Evolutionary conservation across 2,888 invertebrate genomes (phyloP).

Genomic region (Phytoseiulus persimilis): DNA sequence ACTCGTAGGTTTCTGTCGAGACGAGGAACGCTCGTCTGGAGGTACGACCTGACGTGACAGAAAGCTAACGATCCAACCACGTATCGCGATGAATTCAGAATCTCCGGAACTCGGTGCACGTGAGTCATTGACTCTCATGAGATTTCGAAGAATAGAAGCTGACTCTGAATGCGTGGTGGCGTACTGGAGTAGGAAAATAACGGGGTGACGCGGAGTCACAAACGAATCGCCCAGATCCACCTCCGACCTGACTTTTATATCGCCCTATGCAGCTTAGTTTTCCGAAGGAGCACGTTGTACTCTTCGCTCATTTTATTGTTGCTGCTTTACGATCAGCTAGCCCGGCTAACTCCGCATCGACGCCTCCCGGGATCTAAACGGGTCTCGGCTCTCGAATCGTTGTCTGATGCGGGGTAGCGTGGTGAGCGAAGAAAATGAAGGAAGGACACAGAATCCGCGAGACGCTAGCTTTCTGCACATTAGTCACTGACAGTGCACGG

Average conservation of each 20-base stretch:
- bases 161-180: no score
- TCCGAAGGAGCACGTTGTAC: background rate
- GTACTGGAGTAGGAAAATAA: no score
- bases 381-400: background rate
- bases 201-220: no score
- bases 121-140: no score
- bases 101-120: no score
- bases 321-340: background rate
- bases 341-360: background rate
- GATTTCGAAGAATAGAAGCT: no score
- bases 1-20: no score
- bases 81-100: no score
- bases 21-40: no score
- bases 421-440: background rate
- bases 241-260: background rate
- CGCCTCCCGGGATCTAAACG: background rate
- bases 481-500: background rate
- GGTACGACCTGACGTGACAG: no score
- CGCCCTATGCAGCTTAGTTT: background rate
- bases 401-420: background rate
- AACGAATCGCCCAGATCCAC: background rate
- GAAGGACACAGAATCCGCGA: background rate
- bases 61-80: no score
- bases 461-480: background rate
- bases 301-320: background rate